Evolutionary conservation across 2,113 vertebrate genomes (phyloP), one percentile per base, ranked within the genome.

Genomic region (Talpa occidentalis): DNA sequence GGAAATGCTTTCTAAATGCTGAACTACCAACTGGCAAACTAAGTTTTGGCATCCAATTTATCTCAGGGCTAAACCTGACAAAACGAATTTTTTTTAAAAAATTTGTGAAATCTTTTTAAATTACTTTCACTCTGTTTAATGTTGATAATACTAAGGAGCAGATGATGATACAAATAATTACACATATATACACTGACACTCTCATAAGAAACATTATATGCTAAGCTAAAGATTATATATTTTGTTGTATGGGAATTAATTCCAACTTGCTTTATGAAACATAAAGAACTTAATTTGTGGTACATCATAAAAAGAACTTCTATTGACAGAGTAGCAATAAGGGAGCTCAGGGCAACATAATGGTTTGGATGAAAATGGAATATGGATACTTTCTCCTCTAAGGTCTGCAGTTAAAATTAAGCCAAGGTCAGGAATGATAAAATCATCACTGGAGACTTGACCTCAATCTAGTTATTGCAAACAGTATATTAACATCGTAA

Each of bases 391-490:
- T 54, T 66, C n/a, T 54, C 70, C 64, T 64, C 52, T 19, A 69
- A n/a, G 76, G 83, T 81, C 40, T 60, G 73, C 35, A 26, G 78
- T 56, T 60, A 82, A 37, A 74, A 64, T 52, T 76, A 16, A 80
- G 54, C 62, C 59, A 79, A 80, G 74, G 90, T 90, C 70, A 84
- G 11, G 26, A 81, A 81, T 9, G 76, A 90, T 80, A 81, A 74
- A 79, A n/a, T 28, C 69, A 35, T 56, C 67, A 5, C 21, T 0
- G 0, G 42, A 89, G 40, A 54, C 67, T 2, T 54, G 80, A 70
- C 95, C 90, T 85, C 80, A 35, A 56, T 54, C 42, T 14, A 26
- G 42, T 9, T 78, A 47, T 19, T 60, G 24, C 30, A 16, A 87
- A 85, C 5, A 32, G 79, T 30, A 19, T 15, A 67, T 76, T 49